Evolutionary conservation across 2,888 invertebrate species (phyloP), one percentile per base, ranked within the genome.

Genomic region (Brachyopa scutellaris): DNA sequence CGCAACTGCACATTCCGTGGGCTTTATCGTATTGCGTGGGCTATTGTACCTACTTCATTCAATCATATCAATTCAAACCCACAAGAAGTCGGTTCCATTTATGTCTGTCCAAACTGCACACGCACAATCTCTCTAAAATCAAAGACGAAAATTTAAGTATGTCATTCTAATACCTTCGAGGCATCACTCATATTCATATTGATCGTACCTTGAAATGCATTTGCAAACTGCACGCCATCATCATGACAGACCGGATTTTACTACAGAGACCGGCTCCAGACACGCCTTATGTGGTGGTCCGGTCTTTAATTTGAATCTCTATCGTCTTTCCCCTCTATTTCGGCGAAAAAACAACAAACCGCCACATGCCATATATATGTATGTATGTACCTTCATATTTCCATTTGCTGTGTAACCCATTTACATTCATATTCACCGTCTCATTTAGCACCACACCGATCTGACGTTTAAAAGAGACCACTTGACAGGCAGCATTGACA

Each of bases 141-240:
- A 33, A 8, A 33, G 6, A 47, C 9, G 31, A 29, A 42, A 59
- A 17, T 19, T 19, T 4, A 42, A 29, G n/a, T 19, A 31, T 55
- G 31, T 31, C 53, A 33, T 40, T 80, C 49, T 29, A 21, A 69
- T 76, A 42, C 72, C 78, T 59, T 33, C 5, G 57, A 59, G 78
- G 49, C 72, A 78, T 70, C 78, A 78, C 57, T 78, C 72, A 78
- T 64, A 72, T 66, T 78, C 72, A 78, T 64, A 72, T 66, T 57
- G 57, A 64, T 78, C 78, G 59, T 72, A 78, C 78, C 78, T 72
- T 72, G 67, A 78, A 72, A 45, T 78, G 64, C 51, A 64, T 51
- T 78, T 45, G 70, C 64, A 57, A 42, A 15, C 23, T 29, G 64
- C 51, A 51, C 40, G 64, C 51, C 29, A 66, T 29, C 21, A 6